Percentiles rank a stretch among this genome's conserved stretches.
Evolutionary conservation across 2,113 vertebrate species (phyloP).

Genomic region (Hemiprocne comata): DNA sequence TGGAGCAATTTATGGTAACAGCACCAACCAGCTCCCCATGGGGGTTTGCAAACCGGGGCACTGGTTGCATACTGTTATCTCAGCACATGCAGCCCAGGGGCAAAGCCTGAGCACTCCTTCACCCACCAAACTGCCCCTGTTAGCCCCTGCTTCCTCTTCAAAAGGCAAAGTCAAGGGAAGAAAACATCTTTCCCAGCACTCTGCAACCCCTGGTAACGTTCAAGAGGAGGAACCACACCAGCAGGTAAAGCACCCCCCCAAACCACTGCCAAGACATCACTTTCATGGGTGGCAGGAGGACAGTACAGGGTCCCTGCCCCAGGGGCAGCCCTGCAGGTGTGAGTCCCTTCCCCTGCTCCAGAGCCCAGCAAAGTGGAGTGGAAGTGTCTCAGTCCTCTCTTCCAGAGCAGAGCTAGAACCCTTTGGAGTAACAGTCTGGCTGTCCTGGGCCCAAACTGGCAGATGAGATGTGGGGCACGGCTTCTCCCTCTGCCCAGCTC

Average conservation of each 20-base stretch:
- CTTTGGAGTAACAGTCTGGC: rapidly evolving
- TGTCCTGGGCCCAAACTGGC: neutral
- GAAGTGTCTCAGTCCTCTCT: neutral
- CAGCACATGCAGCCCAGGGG: neutral
- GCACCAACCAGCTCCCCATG: neutral
- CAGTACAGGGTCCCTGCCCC: neutral
- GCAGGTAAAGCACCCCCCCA: neutral
- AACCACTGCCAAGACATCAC: neutral
- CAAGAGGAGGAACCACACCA: neutral
- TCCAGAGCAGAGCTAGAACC: neutral
- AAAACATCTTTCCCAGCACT: neutral
- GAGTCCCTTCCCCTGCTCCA: neutral
- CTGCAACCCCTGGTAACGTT: no score
- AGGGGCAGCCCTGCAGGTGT: neutral
- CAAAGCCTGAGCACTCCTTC: neutral
- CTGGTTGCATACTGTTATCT: neutral
- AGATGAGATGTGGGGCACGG: rapidly evolving
- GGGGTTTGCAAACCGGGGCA: neutral
- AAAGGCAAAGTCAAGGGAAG: neutral
- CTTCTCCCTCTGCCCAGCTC: neutral
- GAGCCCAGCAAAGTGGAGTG: neutral
- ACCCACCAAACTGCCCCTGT: rapidly evolving
- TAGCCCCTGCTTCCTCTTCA: neutral
- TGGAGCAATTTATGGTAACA: neutral
- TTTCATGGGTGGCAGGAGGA: neutral